Percentiles rank a stretch among this genome's conserved stretches.
phyloP scores from a whole-genome alignment of 2,113 vertebrate species.

The Corynorhinus townsendii region DNA sequence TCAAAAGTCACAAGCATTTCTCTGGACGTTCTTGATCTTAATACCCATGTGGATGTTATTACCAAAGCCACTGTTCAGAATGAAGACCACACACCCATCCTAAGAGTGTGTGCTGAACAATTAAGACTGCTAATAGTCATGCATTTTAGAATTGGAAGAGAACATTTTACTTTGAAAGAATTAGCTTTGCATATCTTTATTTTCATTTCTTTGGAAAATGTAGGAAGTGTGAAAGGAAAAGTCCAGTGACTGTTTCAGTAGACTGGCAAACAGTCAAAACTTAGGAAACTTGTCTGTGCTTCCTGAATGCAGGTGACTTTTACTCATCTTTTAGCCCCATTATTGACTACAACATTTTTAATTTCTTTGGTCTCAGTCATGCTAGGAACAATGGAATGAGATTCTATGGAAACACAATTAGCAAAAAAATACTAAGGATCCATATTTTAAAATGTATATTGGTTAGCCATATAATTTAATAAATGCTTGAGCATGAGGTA shows the following conservation, averaged over 20 bases:
- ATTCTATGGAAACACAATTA: background rate
- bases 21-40: background rate
- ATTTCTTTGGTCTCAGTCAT: background rate
- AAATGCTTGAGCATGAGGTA: background rate
- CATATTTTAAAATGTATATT: background rate
- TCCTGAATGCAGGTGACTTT: background rate
- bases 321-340: background rate
- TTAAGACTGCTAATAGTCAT: background rate
- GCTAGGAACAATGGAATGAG: background rate
- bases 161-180: background rate
- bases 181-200: background rate
- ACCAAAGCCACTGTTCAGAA: background rate
- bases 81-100: background rate
- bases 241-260: background rate
- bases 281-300: background rate
- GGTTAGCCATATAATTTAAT: background rate
- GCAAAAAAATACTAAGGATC: background rate
- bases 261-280: background rate
- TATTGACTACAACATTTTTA: background rate
- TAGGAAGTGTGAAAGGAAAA: background rate
- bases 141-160: background rate
- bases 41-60: background rate
- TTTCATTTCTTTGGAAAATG: background rate
- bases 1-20: background rate
- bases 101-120: background rate